Conservation (phyloP, 2,113 vertebrate species). For the Edolisoma coerulescens region DNA sequence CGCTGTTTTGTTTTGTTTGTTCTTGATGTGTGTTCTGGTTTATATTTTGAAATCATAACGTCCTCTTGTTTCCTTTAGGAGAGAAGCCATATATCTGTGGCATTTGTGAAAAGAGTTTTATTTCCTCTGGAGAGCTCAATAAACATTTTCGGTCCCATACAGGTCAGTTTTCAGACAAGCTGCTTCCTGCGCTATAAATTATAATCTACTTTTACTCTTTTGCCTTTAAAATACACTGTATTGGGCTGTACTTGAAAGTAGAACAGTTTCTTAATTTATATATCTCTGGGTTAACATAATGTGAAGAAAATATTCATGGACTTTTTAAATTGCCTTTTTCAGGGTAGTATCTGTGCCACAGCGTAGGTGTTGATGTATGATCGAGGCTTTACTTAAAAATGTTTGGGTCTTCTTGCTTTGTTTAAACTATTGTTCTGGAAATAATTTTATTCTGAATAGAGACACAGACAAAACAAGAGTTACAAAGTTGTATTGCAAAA, state of each 20-base stretch:
- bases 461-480: neutral
- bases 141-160: conserved; percentile 94
- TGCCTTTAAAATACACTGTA: conserved; percentile 31
- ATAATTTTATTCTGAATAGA: neutral
- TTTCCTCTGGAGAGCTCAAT: conserved; percentile 93
- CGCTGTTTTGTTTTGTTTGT: neutral
- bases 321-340: neutral
- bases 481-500: neutral
- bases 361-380: neutral
- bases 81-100: conserved; percentile 89
- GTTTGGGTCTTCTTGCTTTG: neutral
- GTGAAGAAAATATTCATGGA: neutral
- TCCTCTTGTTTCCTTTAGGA: conserved; percentile 72
- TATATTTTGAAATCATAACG: neutral
- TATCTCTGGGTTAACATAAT: neutral
- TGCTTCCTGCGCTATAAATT: conserved; percentile 38
- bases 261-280: neutral
- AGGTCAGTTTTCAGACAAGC: conserved; percentile 79
- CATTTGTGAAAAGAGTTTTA: conserved; percentile 88
- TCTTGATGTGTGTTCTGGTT: neutral
- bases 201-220: conserved; percentile 34
- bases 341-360: neutral
- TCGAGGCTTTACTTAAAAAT: neutral
- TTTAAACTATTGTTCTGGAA: neutral
- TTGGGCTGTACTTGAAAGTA: neutral